Percentiles rank a stretch among this genome's conserved stretches.
Conservation (phyloP, 2,113 vertebrate species). For the Saiga tatarica region DNA sequence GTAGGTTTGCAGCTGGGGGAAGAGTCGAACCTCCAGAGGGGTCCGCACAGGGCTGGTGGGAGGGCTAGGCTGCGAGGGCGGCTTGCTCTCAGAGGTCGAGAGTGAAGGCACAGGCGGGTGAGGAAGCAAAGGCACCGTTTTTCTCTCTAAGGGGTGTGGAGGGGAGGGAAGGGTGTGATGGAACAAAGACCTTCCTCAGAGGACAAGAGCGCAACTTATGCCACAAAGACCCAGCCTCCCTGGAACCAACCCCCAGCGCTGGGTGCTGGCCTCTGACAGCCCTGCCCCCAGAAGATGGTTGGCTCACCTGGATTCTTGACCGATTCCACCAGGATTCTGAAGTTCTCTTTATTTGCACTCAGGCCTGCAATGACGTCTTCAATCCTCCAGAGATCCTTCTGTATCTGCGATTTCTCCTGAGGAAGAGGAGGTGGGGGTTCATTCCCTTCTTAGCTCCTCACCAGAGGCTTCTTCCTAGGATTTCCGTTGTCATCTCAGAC, state of each 20-base stretch:
- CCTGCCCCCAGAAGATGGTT: too few species aligned
- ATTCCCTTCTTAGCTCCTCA: background rate
- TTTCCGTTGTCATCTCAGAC: background rate
- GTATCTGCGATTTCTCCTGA: constrained; percentile 93
- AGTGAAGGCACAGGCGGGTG: constrained; percentile 93
- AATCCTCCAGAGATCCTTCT: constrained; percentile 97
- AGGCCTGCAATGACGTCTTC: constrained; percentile 97
- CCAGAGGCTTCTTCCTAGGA: background rate
- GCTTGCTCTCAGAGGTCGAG: constrained; percentile 84
- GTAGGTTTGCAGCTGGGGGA: constrained; percentile 85
- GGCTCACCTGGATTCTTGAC: constrained; percentile 93
- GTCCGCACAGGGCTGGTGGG: constrained; percentile 86
- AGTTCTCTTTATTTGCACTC: constrained; percentile 95
- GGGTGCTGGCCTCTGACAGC: background rate
- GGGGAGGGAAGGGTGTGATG: background rate
- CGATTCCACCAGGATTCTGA: constrained; percentile 94
- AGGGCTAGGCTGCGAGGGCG: constrained; percentile 82
- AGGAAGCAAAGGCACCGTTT: constrained; percentile 95
- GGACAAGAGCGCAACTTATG: background rate
- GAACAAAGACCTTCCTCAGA: background rate
- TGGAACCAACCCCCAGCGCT: background rate
- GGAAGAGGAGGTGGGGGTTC: background rate
- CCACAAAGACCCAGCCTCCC: background rate
- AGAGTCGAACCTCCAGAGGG: constrained; percentile 85
- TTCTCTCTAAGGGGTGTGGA: constrained; percentile 87